Base-by-base conservation (phyloP, 2,113 vertebrate genomes). In the Echinops telfairi region DNA sequence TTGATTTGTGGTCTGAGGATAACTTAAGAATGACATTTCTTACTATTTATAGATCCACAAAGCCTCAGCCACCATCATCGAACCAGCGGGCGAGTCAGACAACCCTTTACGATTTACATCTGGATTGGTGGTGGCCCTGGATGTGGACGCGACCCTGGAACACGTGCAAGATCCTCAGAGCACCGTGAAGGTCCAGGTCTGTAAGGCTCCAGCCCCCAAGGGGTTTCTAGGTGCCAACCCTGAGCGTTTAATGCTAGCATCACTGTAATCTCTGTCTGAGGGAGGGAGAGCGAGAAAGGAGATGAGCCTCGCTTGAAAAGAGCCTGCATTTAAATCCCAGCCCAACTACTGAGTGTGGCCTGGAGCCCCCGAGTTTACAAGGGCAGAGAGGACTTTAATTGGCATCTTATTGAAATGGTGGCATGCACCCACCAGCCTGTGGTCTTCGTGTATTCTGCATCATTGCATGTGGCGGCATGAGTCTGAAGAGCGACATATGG, bases 81-180 rank as follows among this genome's bases (percentile, higher is more conserved):
- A 99, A 96, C 99, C 99, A 0, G 99, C 99, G 0, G 99, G 99
- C 2, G 99, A 99, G 95, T 99, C 99, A 0, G 99, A 99, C 95
- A 99, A 99, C 96, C 99, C 99, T 0, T 97, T 99, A 97, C 97
- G 98, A 71, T 99, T 99, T 97, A 99, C 99, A 0, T 98, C 99
- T 0, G 99, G 99, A 12, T 97, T 99, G 97, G 99, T 99, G 19
- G 98, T 99, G 92, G 99, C 99, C 0, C 96, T 99, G 79, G 99
- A 99, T 93, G 98, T 99, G 0, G 99, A 99, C 33, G 99, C 99
- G 11, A 99, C 99, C 0, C 96, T 99, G 83, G 99, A 99, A 88
- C 99, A 99, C 0, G 98, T 99, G 47, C 99, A 99, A 93, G 98
- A 99, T 31, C 99, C 99, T 5, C 99, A 99, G 83, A 98, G 89